A percentile compares a stretch with the other conserved stretches of the same genome.
Evolutionary conservation across 2,888 invertebrate species (phyloP).

Genomic region (Eupithecia inturbata): DNA sequence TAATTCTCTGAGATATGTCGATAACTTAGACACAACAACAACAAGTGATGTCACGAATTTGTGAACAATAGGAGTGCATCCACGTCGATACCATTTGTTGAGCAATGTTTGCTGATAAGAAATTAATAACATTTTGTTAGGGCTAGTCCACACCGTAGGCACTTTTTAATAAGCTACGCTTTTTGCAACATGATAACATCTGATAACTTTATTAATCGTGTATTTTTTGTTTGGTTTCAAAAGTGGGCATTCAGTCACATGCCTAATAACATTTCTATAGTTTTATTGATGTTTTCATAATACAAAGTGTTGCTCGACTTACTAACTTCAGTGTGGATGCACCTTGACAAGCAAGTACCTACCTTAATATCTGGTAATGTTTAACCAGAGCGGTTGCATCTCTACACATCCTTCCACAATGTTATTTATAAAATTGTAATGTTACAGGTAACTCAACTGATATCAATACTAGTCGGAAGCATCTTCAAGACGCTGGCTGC

Average conservation of each 20-base stretch:
- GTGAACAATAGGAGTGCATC: too few relatives aligned
- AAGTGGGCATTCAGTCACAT: neutral
- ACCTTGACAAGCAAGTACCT: neutral
- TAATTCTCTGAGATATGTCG: too few relatives aligned
- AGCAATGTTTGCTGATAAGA: neutral
- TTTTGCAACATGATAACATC: neutral
- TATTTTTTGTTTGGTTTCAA: neutral
- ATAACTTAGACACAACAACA: too few relatives aligned
- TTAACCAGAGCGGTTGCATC: neutral
- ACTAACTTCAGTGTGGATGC: neutral
- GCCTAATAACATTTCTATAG: neutral
- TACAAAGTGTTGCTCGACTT: neutral
- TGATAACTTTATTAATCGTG: neutral
- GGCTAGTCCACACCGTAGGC: neutral
- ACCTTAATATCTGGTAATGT: neutral
- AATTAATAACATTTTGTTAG: too few relatives aligned
- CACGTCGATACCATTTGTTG: neutral
- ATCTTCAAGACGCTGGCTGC: too few relatives aligned
- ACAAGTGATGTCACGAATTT: too few relatives aligned
- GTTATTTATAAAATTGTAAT: constrained; percentile 2
- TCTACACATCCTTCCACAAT: neutral
- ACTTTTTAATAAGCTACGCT: neutral
- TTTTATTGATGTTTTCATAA: neutral
- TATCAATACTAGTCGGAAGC: too few relatives aligned
- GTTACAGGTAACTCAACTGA: too few relatives aligned